These are phyloP conservation scores for Drosophila melanosoma DNA, from an alignment of 2,888 invertebrate species.

Conservation along the genomic window DNA sequence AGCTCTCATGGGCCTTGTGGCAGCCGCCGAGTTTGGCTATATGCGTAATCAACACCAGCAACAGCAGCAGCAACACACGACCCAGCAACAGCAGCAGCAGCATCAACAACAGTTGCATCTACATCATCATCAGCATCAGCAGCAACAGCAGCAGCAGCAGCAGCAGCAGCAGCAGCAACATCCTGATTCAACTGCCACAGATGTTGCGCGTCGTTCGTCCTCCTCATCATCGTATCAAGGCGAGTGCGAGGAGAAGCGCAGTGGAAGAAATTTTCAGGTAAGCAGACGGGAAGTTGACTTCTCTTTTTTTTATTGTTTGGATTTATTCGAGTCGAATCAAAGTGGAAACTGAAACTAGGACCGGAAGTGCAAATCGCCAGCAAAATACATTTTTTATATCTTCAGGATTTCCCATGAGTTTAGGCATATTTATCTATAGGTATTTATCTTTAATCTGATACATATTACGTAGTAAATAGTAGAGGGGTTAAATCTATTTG, in stretches of 20 bases:
- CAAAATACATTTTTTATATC: neutral
- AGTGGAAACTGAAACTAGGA: constrained; percentile 42
- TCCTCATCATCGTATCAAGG: constrained; percentile 76
- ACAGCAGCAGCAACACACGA: constrained; percentile 65
- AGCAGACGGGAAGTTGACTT: constrained; percentile 68
- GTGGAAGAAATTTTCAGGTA: constrained; percentile 84
- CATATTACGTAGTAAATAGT: constrained; percentile 20
- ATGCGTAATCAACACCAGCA: constrained; percentile 81
- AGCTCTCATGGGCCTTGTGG: constrained; percentile 72
- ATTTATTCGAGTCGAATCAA: constrained; percentile 28
- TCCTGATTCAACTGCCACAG: constrained; percentile 84
- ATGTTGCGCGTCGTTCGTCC: constrained; percentile 81
- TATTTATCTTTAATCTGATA: neutral
- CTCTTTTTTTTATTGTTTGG: constrained; percentile 2
- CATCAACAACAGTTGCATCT: constrained; percentile 57
- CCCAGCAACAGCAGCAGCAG: constrained; percentile 60
- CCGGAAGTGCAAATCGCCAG: constrained; percentile 48
- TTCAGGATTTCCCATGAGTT: neutral
- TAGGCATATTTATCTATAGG: neutral
- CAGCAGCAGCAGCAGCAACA: constrained; percentile 81
- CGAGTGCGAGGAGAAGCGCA: constrained; percentile 82
- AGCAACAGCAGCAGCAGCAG: constrained; percentile 48
- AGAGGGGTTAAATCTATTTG: constrained; percentile 1
- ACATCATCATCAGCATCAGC: constrained; percentile 37
- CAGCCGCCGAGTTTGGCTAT: constrained; percentile 66